Percentiles rank a stretch among this genome's conserved stretches.
Evolutionary conservation across 2,113 vertebrate genomes (phyloP).

Genomic region (Osmerus eperlanus): DNA sequence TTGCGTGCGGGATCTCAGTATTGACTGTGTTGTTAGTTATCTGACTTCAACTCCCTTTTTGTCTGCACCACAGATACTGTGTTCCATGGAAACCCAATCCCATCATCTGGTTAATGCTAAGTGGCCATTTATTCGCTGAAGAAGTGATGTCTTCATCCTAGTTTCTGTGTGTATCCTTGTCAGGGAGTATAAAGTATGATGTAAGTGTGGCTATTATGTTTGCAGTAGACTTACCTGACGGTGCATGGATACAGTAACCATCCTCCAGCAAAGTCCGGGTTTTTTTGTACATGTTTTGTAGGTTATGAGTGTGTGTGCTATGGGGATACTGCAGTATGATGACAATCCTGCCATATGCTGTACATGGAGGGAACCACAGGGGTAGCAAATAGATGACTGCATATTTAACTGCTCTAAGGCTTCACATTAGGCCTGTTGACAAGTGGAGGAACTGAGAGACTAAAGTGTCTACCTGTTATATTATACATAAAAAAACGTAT

Average conservation of each 20-base stretch:
- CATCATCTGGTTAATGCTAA: conserved; percentile 20
- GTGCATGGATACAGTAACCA: not conserved
- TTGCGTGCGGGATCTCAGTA: not conserved
- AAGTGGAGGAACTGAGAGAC: no score
- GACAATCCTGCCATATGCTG: no score
- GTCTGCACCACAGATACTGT: conserved; percentile 33
- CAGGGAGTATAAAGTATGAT: conserved; percentile 15
- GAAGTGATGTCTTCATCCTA: conserved; percentile 50
- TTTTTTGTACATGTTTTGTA: not conserved
- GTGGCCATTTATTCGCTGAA: conserved; percentile 42
- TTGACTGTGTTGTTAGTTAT: not conserved
- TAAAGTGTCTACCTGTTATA: no score
- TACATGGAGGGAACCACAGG: no score
- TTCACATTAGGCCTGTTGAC: no score
- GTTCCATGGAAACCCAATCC: conserved; percentile 52
- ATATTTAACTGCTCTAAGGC: no score
- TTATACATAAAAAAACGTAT: no score
- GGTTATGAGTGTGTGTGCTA: not conserved
- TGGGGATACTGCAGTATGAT: not conserved
- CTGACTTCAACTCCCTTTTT: conserved; percentile 20
- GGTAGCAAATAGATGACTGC: no score
- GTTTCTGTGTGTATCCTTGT: conserved; percentile 37
- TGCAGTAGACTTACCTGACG: not conserved
- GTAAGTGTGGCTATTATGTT: conserved; percentile 18
- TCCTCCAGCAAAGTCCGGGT: not conserved